Conservation (phyloP, 2,113 vertebrate species). For the Microtus pennsylvanicus region DNA sequence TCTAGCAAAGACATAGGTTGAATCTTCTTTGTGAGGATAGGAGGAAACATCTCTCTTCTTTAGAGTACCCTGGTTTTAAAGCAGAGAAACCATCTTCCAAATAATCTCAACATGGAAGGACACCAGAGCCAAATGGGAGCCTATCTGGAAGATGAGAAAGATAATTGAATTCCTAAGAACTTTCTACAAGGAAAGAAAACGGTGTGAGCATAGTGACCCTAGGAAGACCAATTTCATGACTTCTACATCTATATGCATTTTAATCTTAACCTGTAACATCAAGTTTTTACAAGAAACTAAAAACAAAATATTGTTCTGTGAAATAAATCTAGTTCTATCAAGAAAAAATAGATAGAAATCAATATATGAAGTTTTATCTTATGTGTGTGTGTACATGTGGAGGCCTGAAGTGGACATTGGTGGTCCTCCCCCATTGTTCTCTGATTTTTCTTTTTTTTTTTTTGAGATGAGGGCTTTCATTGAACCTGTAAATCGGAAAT, state of each 20-base stretch:
- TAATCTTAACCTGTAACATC: constrained; percentile 11
- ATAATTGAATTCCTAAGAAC: not conserved
- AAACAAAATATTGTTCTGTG: not conserved
- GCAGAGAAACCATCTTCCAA: not conserved
- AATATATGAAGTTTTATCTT: not conserved
- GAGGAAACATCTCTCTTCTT: constrained; percentile 43
- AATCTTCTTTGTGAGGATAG: constrained; percentile 36
- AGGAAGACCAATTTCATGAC: not conserved
- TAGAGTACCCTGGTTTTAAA: constrained; percentile 15
- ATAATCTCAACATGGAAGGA: not conserved
- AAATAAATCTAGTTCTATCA: not conserved
- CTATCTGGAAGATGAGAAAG: not conserved
- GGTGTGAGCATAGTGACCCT: not conserved
- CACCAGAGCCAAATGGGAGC: not conserved
- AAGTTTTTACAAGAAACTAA: not conserved
- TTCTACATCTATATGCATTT: not conserved
- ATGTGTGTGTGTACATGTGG: not conserved
- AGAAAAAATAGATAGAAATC: constrained; percentile 2
- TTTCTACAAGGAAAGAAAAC: constrained; percentile 3
- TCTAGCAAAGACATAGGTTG: constrained; percentile 8
- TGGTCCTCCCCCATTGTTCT: not conserved
- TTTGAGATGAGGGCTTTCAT: too few relatives aligned
- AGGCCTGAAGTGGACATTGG: not conserved
- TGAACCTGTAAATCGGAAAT: not conserved
- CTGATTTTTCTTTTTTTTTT: not conserved